Conservation (phyloP, 2,113 vertebrate species). For the Sylvilagus bachmani region DNA sequence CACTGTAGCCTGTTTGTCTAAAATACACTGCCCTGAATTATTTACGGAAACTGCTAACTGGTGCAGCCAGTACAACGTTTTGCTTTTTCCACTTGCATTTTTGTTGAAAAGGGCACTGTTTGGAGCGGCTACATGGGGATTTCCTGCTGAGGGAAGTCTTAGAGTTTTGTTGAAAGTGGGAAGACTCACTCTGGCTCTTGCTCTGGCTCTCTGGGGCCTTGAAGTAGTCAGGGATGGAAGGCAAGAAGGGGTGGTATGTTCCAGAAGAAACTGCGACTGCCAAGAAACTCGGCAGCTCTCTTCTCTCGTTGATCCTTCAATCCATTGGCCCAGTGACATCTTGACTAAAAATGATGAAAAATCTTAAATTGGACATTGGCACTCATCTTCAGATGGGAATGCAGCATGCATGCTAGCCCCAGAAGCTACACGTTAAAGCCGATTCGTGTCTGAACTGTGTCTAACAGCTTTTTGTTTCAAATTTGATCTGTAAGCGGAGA, state of each 20-base stretch:
- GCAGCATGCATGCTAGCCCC: background rate
- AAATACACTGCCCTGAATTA: background rate
- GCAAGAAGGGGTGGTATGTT: background rate
- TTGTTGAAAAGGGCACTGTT: background rate
- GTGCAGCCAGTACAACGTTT: background rate
- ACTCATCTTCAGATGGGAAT: background rate
- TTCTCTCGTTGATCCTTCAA: background rate
- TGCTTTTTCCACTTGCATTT: background rate
- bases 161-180: background rate
- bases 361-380: background rate
- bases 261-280: background rate
- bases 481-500: background rate
- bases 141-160: background rate
- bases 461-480: background rate
- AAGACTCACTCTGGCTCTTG: fast-evolving
- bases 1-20: background rate
- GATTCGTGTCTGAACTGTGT: background rate
- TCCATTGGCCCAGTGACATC: background rate
- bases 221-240: background rate
- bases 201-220: background rate
- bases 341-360: conserved; percentile 3
- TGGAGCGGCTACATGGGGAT: background rate
- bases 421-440: background rate
- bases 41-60: background rate
- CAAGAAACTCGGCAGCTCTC: background rate